Base-by-base conservation (phyloP, 2,797 vertebrate species). In the Remorina albescens region DNA sequence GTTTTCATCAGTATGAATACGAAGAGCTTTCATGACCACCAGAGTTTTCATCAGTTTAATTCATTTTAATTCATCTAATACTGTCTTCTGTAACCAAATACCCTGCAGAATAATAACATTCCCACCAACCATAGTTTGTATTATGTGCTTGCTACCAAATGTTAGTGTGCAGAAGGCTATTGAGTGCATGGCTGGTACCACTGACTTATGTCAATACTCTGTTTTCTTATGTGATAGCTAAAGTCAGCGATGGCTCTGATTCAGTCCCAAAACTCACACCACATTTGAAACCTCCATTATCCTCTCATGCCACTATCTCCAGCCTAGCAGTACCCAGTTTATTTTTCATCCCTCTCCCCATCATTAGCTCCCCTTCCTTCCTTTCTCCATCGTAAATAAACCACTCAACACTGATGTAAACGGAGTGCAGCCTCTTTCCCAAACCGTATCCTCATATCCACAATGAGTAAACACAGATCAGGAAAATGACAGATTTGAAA, bases 311-410 rank as follows among this genome's bases (percentile, higher is more conserved):
- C 18, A 8, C 46, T 58, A n/a, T 42, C 2, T 19, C 7, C 23
- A 21, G 49, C n/a, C 7, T 13, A 18, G 2, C 6, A 28, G 30
- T 23, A 10, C 16, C 23, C 1, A 28, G 18, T 51, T 10, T 36
- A 5, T 53, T 26, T 68, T 23, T 30, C 30, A 26, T 18, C 36
- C 19, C n/a, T 16, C 12, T 41, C 12, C n/a, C 1, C n/a, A 12
- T 28, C 28, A 1, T 16, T 39, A 44, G 37, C 41, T 18, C 18
- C 37, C 16, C 64, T 15, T 49, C 54, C 18, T 23, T 47, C 6
- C 19, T 21, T 23, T 28, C 44, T 39, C 7, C 39, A 15, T 36
- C 8, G 54, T 58, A 53, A 73, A 73, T 47, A 78, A 66, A 44
- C 61, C 19, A 10, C n/a, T 51, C 36, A 8, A 12, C 63, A 15